phyloP scores from a whole-genome alignment of 2,797 vertebrate species.

The Pangasius sanitwongsei region DNA sequence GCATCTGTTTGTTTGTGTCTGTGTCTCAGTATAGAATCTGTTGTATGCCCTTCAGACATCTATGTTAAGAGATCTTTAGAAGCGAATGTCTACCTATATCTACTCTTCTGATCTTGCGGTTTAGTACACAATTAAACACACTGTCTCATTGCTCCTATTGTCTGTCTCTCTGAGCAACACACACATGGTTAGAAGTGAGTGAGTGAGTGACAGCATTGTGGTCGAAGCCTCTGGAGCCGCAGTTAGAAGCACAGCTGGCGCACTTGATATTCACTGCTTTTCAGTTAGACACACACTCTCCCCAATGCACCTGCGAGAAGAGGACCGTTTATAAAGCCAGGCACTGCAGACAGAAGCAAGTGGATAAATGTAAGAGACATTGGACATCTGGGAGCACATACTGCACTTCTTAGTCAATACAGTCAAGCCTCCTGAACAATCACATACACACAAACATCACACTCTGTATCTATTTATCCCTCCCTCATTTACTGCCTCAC shows the following conservation, averaged over 20 bases:
- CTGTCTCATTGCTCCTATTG: slow-evolving; percentile 23
- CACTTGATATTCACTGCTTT: slow-evolving; percentile 36
- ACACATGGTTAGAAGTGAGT: slow-evolving; percentile 23
- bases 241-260: slow-evolving; percentile 50
- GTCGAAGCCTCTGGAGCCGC: slow-evolving; percentile 32
- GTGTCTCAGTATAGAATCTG: not conserved
- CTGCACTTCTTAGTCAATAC: not conserved
- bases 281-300: slow-evolving; percentile 43
- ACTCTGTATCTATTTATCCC: not conserved
- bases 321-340: slow-evolving; percentile 32
- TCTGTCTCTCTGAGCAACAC: slow-evolving; percentile 32
- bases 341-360: slow-evolving; percentile 17
- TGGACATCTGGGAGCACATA: slow-evolving; percentile 27
- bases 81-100: not conserved
- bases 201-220: slow-evolving; percentile 41
- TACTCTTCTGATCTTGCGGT: not conserved
- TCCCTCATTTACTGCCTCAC: not conserved
- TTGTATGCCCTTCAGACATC: slow-evolving; percentile 5
- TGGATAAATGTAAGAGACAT: slow-evolving; percentile 18
- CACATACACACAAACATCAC: not conserved
- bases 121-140: slow-evolving; percentile 28
- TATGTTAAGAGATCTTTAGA: slow-evolving; percentile 7
- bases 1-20: not conserved
- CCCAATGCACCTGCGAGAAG: slow-evolving; percentile 26
- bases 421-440: not conserved